Evolutionary conservation across 2,797 vertebrate genomes (phyloP), one percentile per base, ranked within the genome.

Genomic region (Labroides dimidiatus): DNA sequence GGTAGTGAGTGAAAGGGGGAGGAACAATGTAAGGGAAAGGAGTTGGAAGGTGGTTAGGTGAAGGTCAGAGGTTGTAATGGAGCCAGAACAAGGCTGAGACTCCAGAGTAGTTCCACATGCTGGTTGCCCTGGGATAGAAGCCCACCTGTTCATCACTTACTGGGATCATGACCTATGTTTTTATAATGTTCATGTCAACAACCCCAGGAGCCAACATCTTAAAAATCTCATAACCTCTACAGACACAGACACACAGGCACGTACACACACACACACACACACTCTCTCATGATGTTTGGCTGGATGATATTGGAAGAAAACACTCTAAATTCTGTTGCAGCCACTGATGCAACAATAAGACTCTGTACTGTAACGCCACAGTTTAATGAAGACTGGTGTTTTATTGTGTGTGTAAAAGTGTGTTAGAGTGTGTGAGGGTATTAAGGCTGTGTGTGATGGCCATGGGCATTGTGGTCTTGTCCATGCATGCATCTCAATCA

Each of bases 141-240:
- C 45, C 41, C 14, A 8, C 64, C 77, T 78, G 50, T 86, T 78
- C 67, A 64, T 74, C 63, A 78, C 60, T 75, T 67, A 83, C 78
- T 24, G 33, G 33, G 71, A 72, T 72, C 70, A 5, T 50, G 57
- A 8, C 74, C 66, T 75, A 81, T 67, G 64, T 70, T 80, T 71
- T 80, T 73, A 72, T 37, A 49, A 27, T 1, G 6, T 17, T 36
- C 54, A 67, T 30, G 64, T 68, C 11, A 4, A 69, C 63, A 75
- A 71, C 54, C 75, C n/a, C 27, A 23, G 60, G 6, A 0, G 44
- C 43, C 30, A n/a, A 51, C 41, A 56, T 39, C 50, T 64, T 39
- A 37, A 56, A 58, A 62, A 44, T 58, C 64, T 53, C 30, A 68
- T 67, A 66, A 66, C 60, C 60, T 79, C 49, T 48, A 13, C 10